These are phyloP conservation scores for Hyperopisus bebe DNA, from an alignment of 2,113 vertebrate genomes.

Conservation along the genomic window DNA sequence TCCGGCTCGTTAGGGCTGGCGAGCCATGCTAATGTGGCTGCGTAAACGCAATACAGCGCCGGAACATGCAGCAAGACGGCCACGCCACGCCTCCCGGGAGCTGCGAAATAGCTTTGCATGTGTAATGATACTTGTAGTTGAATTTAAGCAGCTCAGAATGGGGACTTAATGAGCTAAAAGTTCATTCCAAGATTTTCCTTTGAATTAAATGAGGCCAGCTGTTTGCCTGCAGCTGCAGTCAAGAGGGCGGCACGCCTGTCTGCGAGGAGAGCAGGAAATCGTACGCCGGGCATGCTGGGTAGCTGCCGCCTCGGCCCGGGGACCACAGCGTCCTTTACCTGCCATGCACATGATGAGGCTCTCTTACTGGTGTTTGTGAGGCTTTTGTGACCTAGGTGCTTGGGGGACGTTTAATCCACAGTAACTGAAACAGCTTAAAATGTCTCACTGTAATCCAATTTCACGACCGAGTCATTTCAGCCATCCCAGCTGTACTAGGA, in stretches of 20 bases:
- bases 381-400: not conserved
- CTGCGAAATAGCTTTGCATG: not conserved
- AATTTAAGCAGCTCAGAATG: slow-evolving; percentile 12
- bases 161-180: slow-evolving; percentile 16
- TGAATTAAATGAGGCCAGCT: slow-evolving; percentile 5
- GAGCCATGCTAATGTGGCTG: not conserved
- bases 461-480: not conserved
- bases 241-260: not conserved
- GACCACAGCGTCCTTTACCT: not conserved
- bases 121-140: slow-evolving; percentile 19
- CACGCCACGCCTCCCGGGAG: not conserved
- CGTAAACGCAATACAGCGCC: slow-evolving; percentile 2
- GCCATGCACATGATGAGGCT: not conserved
- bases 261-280: not conserved
- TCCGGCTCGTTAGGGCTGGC: not conserved
- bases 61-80: not conserved
- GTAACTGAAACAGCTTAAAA: not conserved
- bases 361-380: not conserved
- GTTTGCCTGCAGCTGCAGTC: not conserved
- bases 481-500: not conserved
- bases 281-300: not conserved
- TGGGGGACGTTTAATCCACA: not conserved
- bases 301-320: not conserved
- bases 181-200: slow-evolving; percentile 1
- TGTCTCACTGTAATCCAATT: not conserved